Percentiles rank a stretch among this genome's conserved stretches.
These are phyloP conservation scores for Proisotoma minuta DNA, from an alignment of 2,888 invertebrate species.

Conservation along the genomic window DNA sequence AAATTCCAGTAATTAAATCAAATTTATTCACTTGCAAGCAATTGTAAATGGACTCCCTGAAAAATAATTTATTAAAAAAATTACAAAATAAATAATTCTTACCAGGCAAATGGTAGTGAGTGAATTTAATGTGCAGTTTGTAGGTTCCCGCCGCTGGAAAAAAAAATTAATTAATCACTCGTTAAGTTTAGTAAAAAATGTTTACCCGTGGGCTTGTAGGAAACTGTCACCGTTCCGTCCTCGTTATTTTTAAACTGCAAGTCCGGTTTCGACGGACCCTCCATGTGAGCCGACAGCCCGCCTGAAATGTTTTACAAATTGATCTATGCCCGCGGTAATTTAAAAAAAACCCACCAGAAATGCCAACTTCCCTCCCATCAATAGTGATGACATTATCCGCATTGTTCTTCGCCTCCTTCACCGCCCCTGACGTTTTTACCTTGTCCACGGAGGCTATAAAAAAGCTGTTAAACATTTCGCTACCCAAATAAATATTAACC, in stretches of 20 bases:
- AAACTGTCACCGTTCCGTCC: slow-evolving; percentile 21
- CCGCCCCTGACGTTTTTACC: slow-evolving; percentile 24
- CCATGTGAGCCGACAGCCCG: slow-evolving; percentile 27
- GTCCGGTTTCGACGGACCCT: slow-evolving; percentile 28
- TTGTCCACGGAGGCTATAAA: slow-evolving; percentile 24
- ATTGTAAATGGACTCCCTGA: slow-evolving; percentile 30
- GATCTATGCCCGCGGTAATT: not conserved
- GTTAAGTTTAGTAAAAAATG: no score
- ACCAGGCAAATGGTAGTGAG: slow-evolving; percentile 32
- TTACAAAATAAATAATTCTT: not conserved
- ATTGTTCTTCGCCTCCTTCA: slow-evolving; percentile 23
- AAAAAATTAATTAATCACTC: no score
- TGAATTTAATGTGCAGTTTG: slow-evolving; percentile 30
- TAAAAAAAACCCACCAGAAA: slow-evolving; percentile 13
- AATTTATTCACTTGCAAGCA: slow-evolving; percentile 14
- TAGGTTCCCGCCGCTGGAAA: slow-evolving; percentile 27
- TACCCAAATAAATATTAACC: no score
- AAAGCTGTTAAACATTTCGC: no score
- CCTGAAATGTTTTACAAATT: slow-evolving; percentile 11
- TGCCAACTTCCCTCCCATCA: slow-evolving; percentile 31
- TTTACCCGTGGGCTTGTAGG: slow-evolving; percentile 25
- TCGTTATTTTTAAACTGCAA: slow-evolving; percentile 30
- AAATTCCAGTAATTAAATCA: not conserved
- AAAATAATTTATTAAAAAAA: not conserved
- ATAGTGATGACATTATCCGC: slow-evolving; percentile 20